These are phyloP conservation scores for Drosophila sordidula DNA, from an alignment of 2,888 invertebrate species.

Conservation along the genomic window DNA sequence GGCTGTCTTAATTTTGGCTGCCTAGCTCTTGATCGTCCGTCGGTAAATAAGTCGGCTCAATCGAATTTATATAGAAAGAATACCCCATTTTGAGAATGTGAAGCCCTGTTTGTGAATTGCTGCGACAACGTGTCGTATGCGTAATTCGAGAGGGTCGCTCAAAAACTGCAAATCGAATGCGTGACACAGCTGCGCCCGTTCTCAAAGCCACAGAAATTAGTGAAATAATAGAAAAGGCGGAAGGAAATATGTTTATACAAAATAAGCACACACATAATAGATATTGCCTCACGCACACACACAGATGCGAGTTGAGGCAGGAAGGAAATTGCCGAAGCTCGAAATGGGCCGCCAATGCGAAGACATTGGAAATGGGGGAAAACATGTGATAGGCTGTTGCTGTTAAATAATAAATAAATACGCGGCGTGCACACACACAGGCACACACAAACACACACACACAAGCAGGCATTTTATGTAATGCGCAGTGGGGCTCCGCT, in stretches of 20 bases:
- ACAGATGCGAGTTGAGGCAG: constrained; percentile 9
- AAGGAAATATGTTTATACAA: constrained; percentile 17
- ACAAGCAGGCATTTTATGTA: constrained; percentile 25
- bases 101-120: not conserved
- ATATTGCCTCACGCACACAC: constrained; percentile 13
- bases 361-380: constrained; percentile 64
- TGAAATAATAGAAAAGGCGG: constrained; percentile 18
- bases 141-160: constrained; percentile 15
- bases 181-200: constrained; percentile 55
- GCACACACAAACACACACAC: constrained; percentile 2
- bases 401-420: constrained; percentile 70
- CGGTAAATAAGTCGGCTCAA: too few species aligned
- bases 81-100: not conserved
- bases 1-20: too few species aligned
- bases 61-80: not conserved
- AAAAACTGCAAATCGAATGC: constrained; percentile 53
- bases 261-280: constrained; percentile 14
- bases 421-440: constrained; percentile 34
- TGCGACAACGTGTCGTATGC: constrained; percentile 30
- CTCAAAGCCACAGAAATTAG: constrained; percentile 42
- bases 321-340: constrained; percentile 41
- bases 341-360: constrained; percentile 59
- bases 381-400: constrained; percentile 69
- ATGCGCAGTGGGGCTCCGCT: constrained; percentile 38
- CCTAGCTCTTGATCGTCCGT: too few species aligned